A percentile compares a stretch with the other conserved stretches of the same genome.
phyloP scores from a whole-genome alignment of 2,888 invertebrate species.

The Dinocampus coccinellae region DNA sequence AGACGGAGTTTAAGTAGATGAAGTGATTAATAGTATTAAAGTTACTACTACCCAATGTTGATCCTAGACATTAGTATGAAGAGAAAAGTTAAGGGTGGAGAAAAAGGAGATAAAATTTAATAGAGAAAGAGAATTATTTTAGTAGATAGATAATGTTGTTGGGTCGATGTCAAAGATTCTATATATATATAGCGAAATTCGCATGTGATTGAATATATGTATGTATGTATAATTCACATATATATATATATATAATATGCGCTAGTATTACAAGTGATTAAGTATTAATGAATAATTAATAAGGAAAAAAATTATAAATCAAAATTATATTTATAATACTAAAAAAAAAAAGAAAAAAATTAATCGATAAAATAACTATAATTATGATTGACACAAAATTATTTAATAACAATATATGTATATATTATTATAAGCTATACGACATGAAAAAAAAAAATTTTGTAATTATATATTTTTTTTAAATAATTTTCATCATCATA shows the following conservation, averaged over 20 bases:
- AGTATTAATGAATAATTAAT: constrained; percentile 52
- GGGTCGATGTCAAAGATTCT: constrained; percentile 45
- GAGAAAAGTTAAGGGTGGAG: constrained; percentile 36
- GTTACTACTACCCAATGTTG: constrained; percentile 51
- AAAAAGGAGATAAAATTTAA: constrained; percentile 31
- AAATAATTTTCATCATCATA: constrained; percentile 27
- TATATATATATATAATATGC: constrained; percentile 41
- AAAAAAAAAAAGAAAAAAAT: constrained; percentile 49
- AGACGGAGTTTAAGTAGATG: constrained; percentile 57
- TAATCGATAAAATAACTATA: constrained; percentile 38
- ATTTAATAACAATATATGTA: constrained; percentile 46
- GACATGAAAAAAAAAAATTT: constrained; percentile 58
- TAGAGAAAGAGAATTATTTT: too few relatives aligned
- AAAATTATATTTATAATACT: constrained; percentile 56
- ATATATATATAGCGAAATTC: constrained; percentile 46
- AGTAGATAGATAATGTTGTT: constrained; percentile 28
- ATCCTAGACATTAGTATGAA: constrained; percentile 15
- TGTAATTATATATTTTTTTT: constrained; percentile 39
- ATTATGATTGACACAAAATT: constrained; percentile 39
- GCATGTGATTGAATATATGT: constrained; percentile 43
- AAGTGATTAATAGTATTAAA: constrained; percentile 55
- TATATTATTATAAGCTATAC: constrained; percentile 52
- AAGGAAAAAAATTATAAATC: constrained; percentile 47
- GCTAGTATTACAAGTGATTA: constrained; percentile 45
- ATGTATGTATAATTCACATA: constrained; percentile 34